Conservation (phyloP, 2,888 invertebrate genomes). For the Ctena decussata region DNA sequence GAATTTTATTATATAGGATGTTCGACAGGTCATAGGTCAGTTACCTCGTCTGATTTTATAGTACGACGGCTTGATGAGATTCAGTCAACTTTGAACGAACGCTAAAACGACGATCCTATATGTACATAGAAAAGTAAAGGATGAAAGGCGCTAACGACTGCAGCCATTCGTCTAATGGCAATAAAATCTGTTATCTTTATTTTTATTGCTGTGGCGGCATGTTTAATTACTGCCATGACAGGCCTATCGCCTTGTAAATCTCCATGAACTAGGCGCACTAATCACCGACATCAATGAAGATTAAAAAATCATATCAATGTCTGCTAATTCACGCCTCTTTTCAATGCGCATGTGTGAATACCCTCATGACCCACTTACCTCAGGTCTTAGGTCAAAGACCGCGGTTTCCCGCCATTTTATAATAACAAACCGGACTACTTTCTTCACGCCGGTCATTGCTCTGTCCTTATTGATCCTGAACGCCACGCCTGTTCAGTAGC, state of each 20-base stretch:
- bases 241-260: neutral
- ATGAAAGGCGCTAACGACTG: neutral
- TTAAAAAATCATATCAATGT: slow-evolving; percentile 12
- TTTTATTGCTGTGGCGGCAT: slow-evolving; percentile 3
- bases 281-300: neutral
- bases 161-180: neutral
- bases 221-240: neutral
- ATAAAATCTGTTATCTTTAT: neutral
- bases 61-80: neutral
- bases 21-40: no score
- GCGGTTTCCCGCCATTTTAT: slow-evolving; percentile 46
- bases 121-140: neutral
- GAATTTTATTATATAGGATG: no score
- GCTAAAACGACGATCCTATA: neutral
- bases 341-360: slow-evolving; percentile 8
- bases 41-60: no score
- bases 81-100: neutral
- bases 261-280: neutral
- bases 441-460: slow-evolving; percentile 40
- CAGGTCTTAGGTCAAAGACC: slow-evolving; percentile 54
- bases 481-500: neutral
- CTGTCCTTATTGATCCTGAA: slow-evolving; percentile 3
- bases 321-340: neutral
- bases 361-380: slow-evolving; percentile 40
- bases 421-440: slow-evolving; percentile 61